Conservation (phyloP, 1,140 invertebrate species). For the Rhagoletis pomonella region DNA sequence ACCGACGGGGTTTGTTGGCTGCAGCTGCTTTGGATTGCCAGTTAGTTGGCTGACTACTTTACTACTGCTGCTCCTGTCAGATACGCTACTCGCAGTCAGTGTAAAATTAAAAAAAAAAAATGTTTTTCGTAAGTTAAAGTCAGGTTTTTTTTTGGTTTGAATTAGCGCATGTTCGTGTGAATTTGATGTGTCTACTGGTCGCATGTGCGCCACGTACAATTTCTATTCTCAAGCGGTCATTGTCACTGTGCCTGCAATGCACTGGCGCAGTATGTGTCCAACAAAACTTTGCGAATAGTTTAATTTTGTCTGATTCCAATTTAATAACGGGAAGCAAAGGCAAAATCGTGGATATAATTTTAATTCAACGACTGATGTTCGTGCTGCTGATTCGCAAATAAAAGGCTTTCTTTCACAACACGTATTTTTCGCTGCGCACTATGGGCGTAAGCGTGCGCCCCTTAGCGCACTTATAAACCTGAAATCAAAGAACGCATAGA, state of each 20-base stretch:
- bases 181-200: background rate
- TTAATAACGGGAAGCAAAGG: conserved; percentile 1
- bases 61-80: background rate
- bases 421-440: background rate
- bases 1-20: background rate
- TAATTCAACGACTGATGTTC: background rate
- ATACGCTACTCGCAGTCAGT: background rate
- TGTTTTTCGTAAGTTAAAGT: background rate
- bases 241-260: background rate
- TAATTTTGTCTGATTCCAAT: conserved; percentile 23
- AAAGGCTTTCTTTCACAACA: background rate
- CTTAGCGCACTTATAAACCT: too few relatives aligned
- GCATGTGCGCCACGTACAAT: background rate
- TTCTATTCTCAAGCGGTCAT: background rate
- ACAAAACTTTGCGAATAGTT: conserved; percentile 23
- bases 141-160: background rate
- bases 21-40: conserved; percentile 1
- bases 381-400: background rate
- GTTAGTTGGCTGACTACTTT: background rate
- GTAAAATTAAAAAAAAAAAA: background rate
- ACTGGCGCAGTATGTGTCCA: background rate
- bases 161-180: background rate
- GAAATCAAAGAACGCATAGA: too few relatives aligned
- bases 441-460: too few relatives aligned
- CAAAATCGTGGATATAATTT: background rate